Percentiles rank a stretch among this genome's conserved stretches.
These are phyloP conservation scores for Ctenoplectra terminalis DNA, from an alignment of 1,140 invertebrate genomes.

Conservation along the genomic window DNA sequence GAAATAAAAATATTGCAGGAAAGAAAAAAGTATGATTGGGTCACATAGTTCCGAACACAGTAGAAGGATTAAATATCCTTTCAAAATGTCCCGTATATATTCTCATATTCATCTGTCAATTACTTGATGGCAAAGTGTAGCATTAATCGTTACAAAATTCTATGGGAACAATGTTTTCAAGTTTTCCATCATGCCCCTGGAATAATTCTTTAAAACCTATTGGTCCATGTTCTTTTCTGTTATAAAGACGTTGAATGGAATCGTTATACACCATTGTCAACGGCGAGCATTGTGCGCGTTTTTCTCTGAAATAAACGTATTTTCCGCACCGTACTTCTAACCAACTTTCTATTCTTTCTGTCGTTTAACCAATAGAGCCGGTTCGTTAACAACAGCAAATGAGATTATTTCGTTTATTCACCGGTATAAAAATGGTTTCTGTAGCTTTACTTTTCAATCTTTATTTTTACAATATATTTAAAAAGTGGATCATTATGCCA, in stretches of 20 bases:
- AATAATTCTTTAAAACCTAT: neutral
- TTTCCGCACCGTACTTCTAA: neutral
- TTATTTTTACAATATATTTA: neutral
- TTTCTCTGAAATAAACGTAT: neutral
- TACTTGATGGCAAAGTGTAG: too few relatives aligned
- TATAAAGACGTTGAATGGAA: neutral
- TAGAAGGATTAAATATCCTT: too few relatives aligned
- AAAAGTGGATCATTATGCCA: neutral
- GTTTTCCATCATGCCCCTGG: too few relatives aligned
- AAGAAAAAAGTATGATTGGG: too few relatives aligned
- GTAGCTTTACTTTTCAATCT: neutral
- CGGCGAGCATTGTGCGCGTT: neutral
- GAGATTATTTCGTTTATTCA: neutral
- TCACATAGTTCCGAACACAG: too few relatives aligned
- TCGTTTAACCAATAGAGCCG: neutral
- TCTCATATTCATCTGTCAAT: neutral
- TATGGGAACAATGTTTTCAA: neutral
- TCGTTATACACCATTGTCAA: neutral
- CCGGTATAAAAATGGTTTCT: neutral
- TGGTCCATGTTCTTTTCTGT: neutral
- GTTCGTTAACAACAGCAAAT: neutral
- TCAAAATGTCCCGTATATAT: neutral
- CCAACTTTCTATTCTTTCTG: neutral
- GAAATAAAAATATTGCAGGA: too few relatives aligned
- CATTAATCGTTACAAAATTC: too few relatives aligned